Percentiles rank a stretch among this genome's conserved stretches.
Evolutionary conservation across 2,113 vertebrate species (phyloP).

Genomic region (Cranoglanis bouderius): DNA sequence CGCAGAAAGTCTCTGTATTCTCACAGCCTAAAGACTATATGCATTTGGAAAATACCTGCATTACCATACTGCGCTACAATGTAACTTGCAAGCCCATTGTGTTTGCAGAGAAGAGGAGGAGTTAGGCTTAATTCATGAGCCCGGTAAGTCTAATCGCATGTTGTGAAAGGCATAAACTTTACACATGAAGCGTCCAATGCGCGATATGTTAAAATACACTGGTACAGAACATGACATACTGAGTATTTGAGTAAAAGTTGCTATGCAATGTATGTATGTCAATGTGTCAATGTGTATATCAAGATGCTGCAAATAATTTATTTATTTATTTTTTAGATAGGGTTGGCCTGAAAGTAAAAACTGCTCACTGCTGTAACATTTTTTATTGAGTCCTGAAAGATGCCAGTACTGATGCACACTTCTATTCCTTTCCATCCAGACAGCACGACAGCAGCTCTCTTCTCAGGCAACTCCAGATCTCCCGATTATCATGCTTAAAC

Average conservation of each 20-base stretch:
- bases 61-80: not conserved
- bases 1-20: not conserved
- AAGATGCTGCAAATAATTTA: not conserved
- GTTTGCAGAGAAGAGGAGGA: not conserved
- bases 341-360: not conserved
- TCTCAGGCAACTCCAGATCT: not conserved
- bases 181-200: not conserved
- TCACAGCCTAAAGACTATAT: not conserved
- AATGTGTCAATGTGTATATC: too few relatives aligned
- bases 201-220: not conserved
- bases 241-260: not conserved
- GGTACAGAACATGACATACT: not conserved
- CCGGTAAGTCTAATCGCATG: not conserved
- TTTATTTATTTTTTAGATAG: not conserved
- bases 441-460: not conserved
- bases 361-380: not conserved
- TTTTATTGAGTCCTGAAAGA: not conserved
- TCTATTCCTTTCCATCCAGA: not conserved
- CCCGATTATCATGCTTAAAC: not conserved
- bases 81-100: not conserved
- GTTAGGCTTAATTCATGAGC: too few relatives aligned
- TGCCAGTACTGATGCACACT: not conserved
- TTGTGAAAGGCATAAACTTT: not conserved
- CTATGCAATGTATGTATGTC: not conserved
- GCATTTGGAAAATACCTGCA: not conserved